A percentile compares a stretch with the other conserved stretches of the same genome.
Conservation (phyloP, 2,888 invertebrate species). For the Cheilosia pagana region DNA sequence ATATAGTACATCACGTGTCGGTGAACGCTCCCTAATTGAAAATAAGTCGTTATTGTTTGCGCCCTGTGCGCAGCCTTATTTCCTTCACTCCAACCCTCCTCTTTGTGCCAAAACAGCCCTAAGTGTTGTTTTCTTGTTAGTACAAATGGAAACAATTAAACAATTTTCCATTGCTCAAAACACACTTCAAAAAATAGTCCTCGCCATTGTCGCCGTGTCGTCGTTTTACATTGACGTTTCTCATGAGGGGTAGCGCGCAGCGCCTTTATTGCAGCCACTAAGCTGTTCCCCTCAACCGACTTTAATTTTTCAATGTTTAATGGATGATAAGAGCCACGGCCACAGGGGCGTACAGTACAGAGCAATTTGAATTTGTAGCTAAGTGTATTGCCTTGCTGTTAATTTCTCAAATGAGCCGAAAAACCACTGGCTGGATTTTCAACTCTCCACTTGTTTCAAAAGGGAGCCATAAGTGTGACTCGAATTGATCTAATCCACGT, state of each 20-base stretch:
- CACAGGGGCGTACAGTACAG: constrained; percentile 47
- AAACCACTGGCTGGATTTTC: constrained; percentile 65
- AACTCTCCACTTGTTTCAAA: constrained; percentile 31
- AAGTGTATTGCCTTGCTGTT: constrained; percentile 67
- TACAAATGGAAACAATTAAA: constrained; percentile 78
- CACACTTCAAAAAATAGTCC: constrained; percentile 54
- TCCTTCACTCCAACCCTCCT: constrained; percentile 10
- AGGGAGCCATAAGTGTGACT: constrained; percentile 62
- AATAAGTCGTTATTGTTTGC: constrained; percentile 71
- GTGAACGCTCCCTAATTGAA: constrained; percentile 70
- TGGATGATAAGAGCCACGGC: constrained; percentile 63
- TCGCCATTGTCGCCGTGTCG: neutral
- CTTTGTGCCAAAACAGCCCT: constrained; percentile 49
- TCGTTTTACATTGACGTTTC: constrained; percentile 43
- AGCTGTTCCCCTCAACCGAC: constrained; percentile 52
- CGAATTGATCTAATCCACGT: constrained; percentile 70
- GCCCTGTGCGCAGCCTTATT: constrained; percentile 36
- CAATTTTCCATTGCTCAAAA: constrained; percentile 76
- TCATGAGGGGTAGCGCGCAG: constrained; percentile 46
- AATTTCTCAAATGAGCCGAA: constrained; percentile 72
- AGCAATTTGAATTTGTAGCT: constrained; percentile 68
- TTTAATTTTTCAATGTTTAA: constrained; percentile 65
- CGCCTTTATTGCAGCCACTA: constrained; percentile 70
- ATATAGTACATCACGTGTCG: constrained; percentile 78
- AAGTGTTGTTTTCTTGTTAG: constrained; percentile 76